A percentile compares a stretch with the other conserved stretches of the same genome.
Conservation (phyloP, 2,888 invertebrate species). For the Branchellion lobata region DNA sequence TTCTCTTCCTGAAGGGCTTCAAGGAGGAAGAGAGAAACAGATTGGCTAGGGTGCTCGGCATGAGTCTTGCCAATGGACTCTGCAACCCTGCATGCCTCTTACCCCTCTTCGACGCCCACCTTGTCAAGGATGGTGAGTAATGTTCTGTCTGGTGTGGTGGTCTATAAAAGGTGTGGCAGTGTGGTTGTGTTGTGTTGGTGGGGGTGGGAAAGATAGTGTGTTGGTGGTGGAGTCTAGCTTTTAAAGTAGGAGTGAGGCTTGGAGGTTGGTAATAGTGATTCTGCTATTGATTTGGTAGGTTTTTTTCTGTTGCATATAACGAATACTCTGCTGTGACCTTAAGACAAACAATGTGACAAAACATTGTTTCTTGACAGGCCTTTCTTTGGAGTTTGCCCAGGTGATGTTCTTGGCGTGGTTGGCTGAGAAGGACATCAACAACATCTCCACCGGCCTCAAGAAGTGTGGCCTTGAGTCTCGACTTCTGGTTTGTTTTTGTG, state of each 20-base stretch:
- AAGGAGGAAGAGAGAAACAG: constrained; percentile 83
- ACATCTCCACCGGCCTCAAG: constrained; percentile 56
- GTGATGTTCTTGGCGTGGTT: constrained; percentile 89
- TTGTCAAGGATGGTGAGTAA: constrained; percentile 65
- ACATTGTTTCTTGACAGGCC: too few relatives aligned
- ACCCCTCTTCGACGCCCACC: constrained; percentile 72
- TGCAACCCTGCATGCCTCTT: constrained; percentile 81
- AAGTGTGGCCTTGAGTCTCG: constrained; percentile 57
- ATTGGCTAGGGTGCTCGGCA: constrained; percentile 87
- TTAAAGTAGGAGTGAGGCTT: too few relatives aligned
- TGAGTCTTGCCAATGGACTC: constrained; percentile 89
- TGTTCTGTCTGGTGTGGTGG: neutral
- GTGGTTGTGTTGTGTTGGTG: too few relatives aligned
- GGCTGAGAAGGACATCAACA: constrained; percentile 75
- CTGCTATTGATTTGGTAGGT: too few relatives aligned
- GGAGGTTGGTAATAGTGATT: too few relatives aligned
- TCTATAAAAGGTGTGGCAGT: neutral
- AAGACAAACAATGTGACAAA: too few relatives aligned
- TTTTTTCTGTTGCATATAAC: too few relatives aligned
- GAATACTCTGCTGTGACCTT: too few relatives aligned
- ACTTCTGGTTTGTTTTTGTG: constrained; percentile 55
- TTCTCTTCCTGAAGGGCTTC: constrained; percentile 90
- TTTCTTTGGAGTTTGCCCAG: constrained; percentile 89
- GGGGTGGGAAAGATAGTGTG: neutral
- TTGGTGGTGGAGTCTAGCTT: neutral